These are phyloP conservation scores for Metacarcinus magister DNA, from an alignment of 2,888 invertebrate genomes.

Conservation along the genomic window DNA sequence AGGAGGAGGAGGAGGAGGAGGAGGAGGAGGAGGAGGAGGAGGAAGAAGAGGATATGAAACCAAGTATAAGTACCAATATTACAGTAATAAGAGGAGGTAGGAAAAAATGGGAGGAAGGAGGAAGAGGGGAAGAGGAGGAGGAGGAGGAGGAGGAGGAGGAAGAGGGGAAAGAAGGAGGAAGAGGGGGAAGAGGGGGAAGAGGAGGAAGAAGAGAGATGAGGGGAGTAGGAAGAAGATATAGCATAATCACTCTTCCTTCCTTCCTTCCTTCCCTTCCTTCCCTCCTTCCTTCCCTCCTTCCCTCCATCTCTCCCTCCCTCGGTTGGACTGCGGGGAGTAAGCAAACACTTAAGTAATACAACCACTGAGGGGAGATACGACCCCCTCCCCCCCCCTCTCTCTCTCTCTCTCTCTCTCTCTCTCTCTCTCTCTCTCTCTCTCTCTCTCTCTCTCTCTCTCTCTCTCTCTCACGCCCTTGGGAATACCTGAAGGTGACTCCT, in stretches of 20 bases:
- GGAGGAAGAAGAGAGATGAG: not conserved
- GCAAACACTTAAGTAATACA: not conserved
- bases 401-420: conserved; percentile 40
- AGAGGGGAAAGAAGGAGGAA: no score
- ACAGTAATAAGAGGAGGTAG: not conserved
- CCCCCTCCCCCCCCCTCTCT: conserved; percentile 32
- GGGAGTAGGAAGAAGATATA: not conserved
- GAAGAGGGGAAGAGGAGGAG: not conserved
- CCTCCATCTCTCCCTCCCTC: conserved; percentile 49
- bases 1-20: not conserved
- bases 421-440: not conserved
- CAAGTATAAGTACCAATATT: not conserved
- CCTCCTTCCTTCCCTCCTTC: conserved; percentile 58
- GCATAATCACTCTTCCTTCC: not conserved
- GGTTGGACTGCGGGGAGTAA: not conserved
- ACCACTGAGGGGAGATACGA: no score
- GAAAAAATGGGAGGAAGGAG: not conserved
- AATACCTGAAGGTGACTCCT: not conserved
- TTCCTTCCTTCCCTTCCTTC: conserved; percentile 47
- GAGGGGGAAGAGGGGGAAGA: not conserved
- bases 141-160: not conserved
- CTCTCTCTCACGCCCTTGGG: not conserved
- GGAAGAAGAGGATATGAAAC: not conserved
- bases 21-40: not conserved
- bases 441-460: conserved; percentile 50